phyloP scores from a whole-genome alignment of 2,113 vertebrate species.

The Felis chaus region DNA sequence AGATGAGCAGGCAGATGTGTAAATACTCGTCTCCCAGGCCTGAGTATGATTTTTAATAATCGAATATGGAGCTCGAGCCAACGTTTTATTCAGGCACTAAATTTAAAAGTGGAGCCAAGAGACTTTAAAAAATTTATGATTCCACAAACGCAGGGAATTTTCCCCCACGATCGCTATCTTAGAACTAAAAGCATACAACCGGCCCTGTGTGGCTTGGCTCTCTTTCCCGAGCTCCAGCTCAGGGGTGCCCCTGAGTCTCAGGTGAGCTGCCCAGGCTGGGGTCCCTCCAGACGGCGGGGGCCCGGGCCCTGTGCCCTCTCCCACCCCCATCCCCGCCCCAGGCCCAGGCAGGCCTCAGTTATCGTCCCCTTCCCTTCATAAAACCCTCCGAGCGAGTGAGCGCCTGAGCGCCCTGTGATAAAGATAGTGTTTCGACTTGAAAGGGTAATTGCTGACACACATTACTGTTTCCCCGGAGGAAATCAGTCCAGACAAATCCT shows the following conservation, averaged over 20 bases:
- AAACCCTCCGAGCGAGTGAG: not conserved
- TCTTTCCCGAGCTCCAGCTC: not conserved
- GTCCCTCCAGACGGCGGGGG: not conserved
- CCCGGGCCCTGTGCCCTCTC: not conserved
- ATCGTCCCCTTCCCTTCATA: not conserved
- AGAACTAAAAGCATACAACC: conserved; percentile 66
- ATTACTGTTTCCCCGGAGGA: conserved; percentile 45
- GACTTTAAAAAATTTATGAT: conserved; percentile 80
- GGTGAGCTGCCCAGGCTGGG: not conserved
- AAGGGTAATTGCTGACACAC: conserved; percentile 48
- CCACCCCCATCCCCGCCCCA: not conserved
- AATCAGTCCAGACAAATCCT: conserved; percentile 31
- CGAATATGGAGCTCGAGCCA: conserved; percentile 75
- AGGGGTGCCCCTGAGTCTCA: not conserved
- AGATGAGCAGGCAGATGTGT: conserved; percentile 64
- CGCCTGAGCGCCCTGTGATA: not conserved
- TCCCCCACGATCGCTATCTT: conserved; percentile 59
- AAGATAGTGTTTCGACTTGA: conserved; percentile 45
- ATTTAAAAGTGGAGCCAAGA: conserved; percentile 79
- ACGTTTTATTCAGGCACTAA: conserved; percentile 80
- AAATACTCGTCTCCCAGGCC: conserved; percentile 73
- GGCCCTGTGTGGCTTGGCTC: conserved; percentile 49
- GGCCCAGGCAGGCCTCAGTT: not conserved
- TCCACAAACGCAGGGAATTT: conserved; percentile 73
- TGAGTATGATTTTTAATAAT: conserved; percentile 75